Conservation (phyloP, 2,888 invertebrate genomes). For the Tenthredo distinguenda region DNA sequence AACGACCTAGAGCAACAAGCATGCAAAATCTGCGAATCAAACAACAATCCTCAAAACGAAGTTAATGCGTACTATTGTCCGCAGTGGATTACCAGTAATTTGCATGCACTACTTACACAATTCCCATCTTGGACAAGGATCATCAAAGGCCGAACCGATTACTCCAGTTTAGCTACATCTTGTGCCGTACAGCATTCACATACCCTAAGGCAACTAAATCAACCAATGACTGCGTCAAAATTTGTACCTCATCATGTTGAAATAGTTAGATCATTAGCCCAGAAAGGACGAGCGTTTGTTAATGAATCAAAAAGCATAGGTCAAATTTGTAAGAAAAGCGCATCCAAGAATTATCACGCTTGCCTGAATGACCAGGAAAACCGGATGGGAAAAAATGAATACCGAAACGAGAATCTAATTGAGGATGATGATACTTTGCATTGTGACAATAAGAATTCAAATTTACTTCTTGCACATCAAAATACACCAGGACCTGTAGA, state of each 20-base stretch:
- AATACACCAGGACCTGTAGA: neutral
- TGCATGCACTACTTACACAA: neutral
- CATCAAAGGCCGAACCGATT: neutral
- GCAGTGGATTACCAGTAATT: neutral
- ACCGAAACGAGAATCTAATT: neutral
- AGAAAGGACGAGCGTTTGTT: conserved; percentile 9
- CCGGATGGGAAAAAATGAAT: conserved; percentile 10
- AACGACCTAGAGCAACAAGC: neutral
- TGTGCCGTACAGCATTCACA: neutral
- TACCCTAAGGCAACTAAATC: neutral
- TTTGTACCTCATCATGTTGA: neutral
- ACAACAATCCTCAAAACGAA: neutral
- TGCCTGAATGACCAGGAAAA: neutral
- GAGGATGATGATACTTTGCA: neutral
- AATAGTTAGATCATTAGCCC: neutral
- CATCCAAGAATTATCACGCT: neutral
- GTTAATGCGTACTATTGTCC: neutral
- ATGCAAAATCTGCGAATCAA: neutral
- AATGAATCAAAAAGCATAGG: neutral
- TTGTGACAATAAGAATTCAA: neutral
- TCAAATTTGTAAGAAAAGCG: neutral
- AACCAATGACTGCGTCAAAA: neutral
- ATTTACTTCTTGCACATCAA: neutral
- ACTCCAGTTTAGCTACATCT: neutral
- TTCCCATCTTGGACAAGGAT: neutral